Conservation (phyloP, 1,140 invertebrate species). For the Drosophila pseudoobscura region DNA sequence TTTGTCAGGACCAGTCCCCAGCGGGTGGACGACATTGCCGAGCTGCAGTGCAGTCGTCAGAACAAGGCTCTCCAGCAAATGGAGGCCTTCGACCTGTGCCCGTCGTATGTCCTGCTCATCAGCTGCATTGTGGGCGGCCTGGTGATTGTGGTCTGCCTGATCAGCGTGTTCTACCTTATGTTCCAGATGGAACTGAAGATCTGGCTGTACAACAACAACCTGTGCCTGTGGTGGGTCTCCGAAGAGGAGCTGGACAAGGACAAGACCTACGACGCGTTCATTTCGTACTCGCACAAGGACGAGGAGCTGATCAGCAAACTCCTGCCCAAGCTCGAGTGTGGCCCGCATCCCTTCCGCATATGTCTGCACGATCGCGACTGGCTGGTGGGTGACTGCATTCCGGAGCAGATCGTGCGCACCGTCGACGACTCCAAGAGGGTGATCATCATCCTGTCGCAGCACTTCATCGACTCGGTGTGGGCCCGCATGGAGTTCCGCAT, state of each 20-base stretch:
- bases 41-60: constrained; percentile 83
- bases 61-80: constrained; percentile 75
- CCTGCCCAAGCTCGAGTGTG: constrained; percentile 87
- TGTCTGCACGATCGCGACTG: constrained; percentile 94
- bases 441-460: constrained; percentile 91
- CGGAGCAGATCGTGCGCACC: constrained; percentile 90
- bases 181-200: constrained; percentile 87
- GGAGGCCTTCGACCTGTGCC: constrained; percentile 84
- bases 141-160: constrained; percentile 83
- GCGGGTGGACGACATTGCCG: constrained; percentile 69
- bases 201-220: constrained; percentile 88
- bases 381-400: constrained; percentile 90
- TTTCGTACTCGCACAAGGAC: constrained; percentile 93
- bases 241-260: constrained; percentile 90
- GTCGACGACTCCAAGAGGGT: constrained; percentile 91
- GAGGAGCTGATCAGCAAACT: constrained; percentile 88
- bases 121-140: constrained; percentile 83
- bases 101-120: constrained; percentile 73
- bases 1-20: constrained; percentile 84
- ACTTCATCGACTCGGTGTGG: constrained; percentile 93
- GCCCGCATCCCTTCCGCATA: constrained; percentile 85
- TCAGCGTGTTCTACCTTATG: constrained; percentile 86
- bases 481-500: constrained; percentile 92
- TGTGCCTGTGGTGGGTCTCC: constrained; percentile 88
- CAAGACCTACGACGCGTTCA: constrained; percentile 93